Conservation (phyloP, 2,797 vertebrate species). For the Coendou prehensilis region DNA sequence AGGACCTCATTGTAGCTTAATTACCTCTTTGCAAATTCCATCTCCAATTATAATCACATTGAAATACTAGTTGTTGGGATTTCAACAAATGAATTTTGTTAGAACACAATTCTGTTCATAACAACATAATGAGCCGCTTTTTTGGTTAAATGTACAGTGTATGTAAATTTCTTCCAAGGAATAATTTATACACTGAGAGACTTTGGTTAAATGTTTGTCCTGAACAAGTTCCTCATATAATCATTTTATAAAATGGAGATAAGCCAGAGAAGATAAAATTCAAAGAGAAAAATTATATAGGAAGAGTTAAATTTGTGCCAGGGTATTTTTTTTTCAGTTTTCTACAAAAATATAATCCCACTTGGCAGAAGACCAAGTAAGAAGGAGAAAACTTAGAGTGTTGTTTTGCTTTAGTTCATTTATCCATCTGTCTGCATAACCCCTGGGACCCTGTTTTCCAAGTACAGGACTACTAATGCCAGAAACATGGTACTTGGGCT, state of each 20-base stretch:
- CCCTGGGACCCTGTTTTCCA: conserved; percentile 73
- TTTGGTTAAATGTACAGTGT: not conserved
- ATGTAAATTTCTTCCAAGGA: not conserved
- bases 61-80: not conserved
- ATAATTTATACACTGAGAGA: conserved; percentile 44
- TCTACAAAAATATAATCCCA: conserved; percentile 62
- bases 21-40: not conserved
- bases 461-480: conserved; percentile 70
- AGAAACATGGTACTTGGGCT: conserved; percentile 61
- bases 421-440: conserved; percentile 76
- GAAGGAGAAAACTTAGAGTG: conserved; percentile 52
- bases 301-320: conserved; percentile 65
- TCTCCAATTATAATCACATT: not conserved
- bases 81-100: not conserved
- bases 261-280: conserved; percentile 48
- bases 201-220: not conserved
- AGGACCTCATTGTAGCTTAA: not conserved
- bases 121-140: not conserved
- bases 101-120: not conserved
- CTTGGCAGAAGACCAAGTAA: conserved; percentile 72
- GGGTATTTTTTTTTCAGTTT: conserved; percentile 36
- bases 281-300: conserved; percentile 28
- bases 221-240: conserved; percentile 25
- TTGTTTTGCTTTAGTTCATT: conserved; percentile 81
- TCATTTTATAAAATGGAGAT: conserved; percentile 32